Base-by-base conservation (phyloP, 2,797 vertebrate genomes). In the Sebastes oblongus region DNA sequence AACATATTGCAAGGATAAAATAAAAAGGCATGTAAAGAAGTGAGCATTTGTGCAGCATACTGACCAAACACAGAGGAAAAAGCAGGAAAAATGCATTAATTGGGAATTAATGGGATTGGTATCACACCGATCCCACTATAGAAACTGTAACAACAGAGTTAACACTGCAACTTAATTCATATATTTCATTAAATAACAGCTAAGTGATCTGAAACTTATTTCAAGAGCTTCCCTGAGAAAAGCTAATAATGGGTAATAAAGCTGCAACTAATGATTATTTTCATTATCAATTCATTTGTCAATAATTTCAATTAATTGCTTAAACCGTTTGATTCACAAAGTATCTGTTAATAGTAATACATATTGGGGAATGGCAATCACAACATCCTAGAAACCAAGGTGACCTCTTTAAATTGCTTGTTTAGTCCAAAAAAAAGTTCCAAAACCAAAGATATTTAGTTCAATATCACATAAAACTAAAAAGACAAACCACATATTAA, bases 221-320 rank as follows among this genome's bases (percentile, higher is more conserved):
- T 58, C 11, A 32, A 56, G 56, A 65, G 11, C 13, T 11, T 34
- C n/a, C 18, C 13, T 58, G 2, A 39, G 2, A 25, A 61, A 54
- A 12, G 20, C 12, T 39, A 62, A 39, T 29, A 29, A 25, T 27
- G 11, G 32, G n/a, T 36, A 29, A 67, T 20, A 36, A 54, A 4
- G 24, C n/a, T 29, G 60, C 60, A 58, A 58, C 14, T 39, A 24
- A 34, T 1, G 1, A 58, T 67, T 22, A 8, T 42, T 42, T 55
- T 56, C 11, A 62, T 62, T 16, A 22, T 20, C 0, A 0, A 60
- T 59, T 14, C 0, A 22, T 46, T 60, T 22, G 7, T n/a, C 12
- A 25, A 18, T 54, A 2, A 36, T 46, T 76, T 52, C 3, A 29
- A n/a, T 65, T n/a, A 27, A 14, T 8, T 9, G 13, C 30, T 18